These are phyloP conservation scores for Chelonus insularis DNA, from an alignment of 1,140 invertebrate species.

Conservation along the genomic window DNA sequence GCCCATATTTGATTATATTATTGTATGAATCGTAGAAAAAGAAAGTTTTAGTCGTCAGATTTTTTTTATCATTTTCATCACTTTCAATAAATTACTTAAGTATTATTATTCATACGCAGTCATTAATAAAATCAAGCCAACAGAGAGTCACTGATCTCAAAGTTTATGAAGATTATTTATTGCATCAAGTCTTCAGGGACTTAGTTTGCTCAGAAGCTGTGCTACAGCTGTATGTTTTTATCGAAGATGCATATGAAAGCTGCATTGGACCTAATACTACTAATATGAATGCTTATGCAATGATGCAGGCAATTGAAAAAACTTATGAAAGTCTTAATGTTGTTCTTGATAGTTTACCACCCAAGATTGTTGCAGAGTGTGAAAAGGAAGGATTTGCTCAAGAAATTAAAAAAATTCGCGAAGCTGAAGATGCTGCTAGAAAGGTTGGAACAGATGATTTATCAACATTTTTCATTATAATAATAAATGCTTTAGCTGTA, in stretches of 20 bases:
- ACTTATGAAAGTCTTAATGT: conserved; percentile 64
- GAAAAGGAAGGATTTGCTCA: conserved; percentile 64
- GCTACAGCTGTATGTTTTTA: conserved; percentile 64
- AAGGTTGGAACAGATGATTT: no score
- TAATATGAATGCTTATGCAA: conserved; percentile 60
- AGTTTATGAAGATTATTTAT: conserved; percentile 51
- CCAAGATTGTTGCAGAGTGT: conserved; percentile 62
- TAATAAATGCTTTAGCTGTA: no score
- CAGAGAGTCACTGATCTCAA: conserved; percentile 53
- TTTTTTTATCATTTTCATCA: no score
- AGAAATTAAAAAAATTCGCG: conserved; percentile 62
- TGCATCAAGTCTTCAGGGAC: conserved; percentile 56
- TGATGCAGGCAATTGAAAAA: conserved; percentile 67
- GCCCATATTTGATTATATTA: conserved; percentile 5
- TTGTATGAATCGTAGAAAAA: not conserved
- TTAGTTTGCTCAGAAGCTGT: conserved; percentile 63
- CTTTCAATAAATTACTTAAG: no score
- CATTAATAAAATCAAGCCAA: conserved; percentile 49
- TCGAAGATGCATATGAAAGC: conserved; percentile 69
- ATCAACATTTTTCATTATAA: no score
- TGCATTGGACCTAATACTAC: conserved; percentile 63
- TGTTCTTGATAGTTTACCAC: conserved; percentile 64
- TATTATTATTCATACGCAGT: conserved; percentile 33
- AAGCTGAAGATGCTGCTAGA: conserved; percentile 63
- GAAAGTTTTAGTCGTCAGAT: no score